phyloP scores from a whole-genome alignment of 2,888 invertebrate species.

The Cephonodes hylas region DNA sequence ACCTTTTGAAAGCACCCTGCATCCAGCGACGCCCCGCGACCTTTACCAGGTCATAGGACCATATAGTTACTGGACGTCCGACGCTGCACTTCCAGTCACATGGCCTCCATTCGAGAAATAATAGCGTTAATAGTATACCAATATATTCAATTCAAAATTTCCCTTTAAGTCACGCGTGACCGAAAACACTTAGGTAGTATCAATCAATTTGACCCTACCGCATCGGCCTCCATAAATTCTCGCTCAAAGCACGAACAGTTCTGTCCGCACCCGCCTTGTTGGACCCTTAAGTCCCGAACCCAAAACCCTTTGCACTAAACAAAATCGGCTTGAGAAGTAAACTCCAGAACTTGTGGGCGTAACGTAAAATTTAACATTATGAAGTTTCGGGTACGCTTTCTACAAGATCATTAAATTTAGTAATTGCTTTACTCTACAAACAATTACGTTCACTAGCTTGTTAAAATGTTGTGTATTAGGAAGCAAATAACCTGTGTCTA shows the following conservation, averaged over 20 bases:
- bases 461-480: too few relatives aligned
- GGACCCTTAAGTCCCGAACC: background rate
- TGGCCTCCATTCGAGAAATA: too few relatives aligned
- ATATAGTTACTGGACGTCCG: too few relatives aligned
- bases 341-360: background rate
- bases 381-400: background rate
- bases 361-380: background rate
- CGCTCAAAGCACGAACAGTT: background rate
- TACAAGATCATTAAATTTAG: background rate
- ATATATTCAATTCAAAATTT: background rate
- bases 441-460: background rate
- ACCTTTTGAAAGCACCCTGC: too few relatives aligned
- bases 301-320: background rate
- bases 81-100: too few relatives aligned
- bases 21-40: too few relatives aligned
- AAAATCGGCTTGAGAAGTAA: background rate
- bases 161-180: background rate
- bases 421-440: background rate
- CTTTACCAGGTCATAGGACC: too few relatives aligned
- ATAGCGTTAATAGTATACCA: too few relatives aligned
- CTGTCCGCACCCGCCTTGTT: background rate
- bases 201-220: constrained; percentile 1
- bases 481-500: too few relatives aligned
- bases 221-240: constrained; percentile 6
- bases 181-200: background rate